Conservation (phyloP, 92 coral and sea anemone species). For the Parazoanthus atlanticus region DNA sequence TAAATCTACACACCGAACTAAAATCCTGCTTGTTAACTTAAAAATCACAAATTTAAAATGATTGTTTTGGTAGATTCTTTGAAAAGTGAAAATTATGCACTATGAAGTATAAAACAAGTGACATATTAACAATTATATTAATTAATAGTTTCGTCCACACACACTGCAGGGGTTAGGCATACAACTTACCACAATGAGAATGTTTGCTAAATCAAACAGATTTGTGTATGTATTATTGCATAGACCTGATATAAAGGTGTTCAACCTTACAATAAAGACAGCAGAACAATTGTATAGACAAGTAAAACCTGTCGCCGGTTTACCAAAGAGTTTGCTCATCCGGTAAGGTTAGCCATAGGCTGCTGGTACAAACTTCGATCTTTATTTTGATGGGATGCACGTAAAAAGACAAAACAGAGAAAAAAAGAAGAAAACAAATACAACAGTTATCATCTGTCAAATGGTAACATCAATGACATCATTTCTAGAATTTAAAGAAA, state of each 20-base stretch:
- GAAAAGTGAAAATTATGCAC: background rate
- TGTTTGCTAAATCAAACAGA: constrained; percentile 3
- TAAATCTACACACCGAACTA: background rate
- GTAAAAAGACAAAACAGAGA: constrained; percentile 80
- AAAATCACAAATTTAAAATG: background rate
- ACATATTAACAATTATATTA: background rate
- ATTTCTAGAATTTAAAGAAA: background rate
- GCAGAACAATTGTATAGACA: constrained; percentile 42
- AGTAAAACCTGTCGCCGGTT: constrained; percentile 49
- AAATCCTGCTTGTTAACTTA: background rate
- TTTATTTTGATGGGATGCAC: constrained; percentile 83
- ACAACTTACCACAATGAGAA: background rate
- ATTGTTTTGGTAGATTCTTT: background rate
- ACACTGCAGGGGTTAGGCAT: background rate
- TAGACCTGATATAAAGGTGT: background rate
- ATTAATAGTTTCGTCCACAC: background rate
- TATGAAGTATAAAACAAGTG: background rate
- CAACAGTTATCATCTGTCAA: constrained; percentile 70
- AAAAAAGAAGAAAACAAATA: constrained; percentile 79
- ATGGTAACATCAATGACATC: constrained; percentile 34
- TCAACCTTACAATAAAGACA: constrained; percentile 30
- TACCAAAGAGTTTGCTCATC: constrained; percentile 44
- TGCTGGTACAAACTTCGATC: constrained; percentile 70
- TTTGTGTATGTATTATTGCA: constrained; percentile 7
- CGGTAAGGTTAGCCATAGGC: constrained; percentile 65